Percentiles rank a stretch among this genome's conserved stretches.
Evolutionary conservation across 2,797 vertebrate genomes (phyloP).

Genomic region (Valencia hispanica): DNA sequence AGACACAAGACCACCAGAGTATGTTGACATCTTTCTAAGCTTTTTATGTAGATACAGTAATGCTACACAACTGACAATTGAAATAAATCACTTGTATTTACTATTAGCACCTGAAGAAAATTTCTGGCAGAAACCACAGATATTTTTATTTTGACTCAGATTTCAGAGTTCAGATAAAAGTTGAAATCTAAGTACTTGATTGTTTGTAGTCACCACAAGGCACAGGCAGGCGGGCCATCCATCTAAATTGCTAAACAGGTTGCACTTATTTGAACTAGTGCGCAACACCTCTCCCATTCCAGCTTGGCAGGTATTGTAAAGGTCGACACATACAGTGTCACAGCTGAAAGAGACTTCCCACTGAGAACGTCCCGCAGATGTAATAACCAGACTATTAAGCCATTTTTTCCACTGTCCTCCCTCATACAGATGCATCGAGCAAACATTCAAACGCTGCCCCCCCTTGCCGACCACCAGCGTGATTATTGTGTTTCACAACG

Average conservation of each 20-base stretch:
- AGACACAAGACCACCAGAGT: slow-evolving; percentile 98
- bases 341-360: slow-evolving; percentile 63
- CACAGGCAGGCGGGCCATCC: slow-evolving; percentile 35
- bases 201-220: slow-evolving; percentile 16
- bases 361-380: slow-evolving; percentile 53
- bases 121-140: slow-evolving; percentile 69
- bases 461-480: slow-evolving; percentile 92
- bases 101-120: slow-evolving; percentile 46
- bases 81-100: slow-evolving; percentile 55
- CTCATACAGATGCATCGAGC: slow-evolving; percentile 92
- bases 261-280: neutral
- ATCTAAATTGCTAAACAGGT: slow-evolving; percentile 37
- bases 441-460: slow-evolving; percentile 95
- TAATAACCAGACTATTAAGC: slow-evolving; percentile 66
- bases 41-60: slow-evolving; percentile 28
- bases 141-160: slow-evolving; percentile 59
- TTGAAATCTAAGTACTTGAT: slow-evolving; percentile 36
- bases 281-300: slow-evolving; percentile 21
- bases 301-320: slow-evolving; percentile 62
- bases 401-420: slow-evolving; percentile 40
- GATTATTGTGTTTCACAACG: slow-evolving; percentile 99
- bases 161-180: slow-evolving; percentile 60
- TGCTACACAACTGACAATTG: slow-evolving; percentile 30
- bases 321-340: slow-evolving; percentile 50
- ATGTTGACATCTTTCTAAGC: slow-evolving; percentile 69